Evolutionary conservation across 2,888 invertebrate genomes (phyloP).

Genomic region (Melikaiella ostensackeni): DNA sequence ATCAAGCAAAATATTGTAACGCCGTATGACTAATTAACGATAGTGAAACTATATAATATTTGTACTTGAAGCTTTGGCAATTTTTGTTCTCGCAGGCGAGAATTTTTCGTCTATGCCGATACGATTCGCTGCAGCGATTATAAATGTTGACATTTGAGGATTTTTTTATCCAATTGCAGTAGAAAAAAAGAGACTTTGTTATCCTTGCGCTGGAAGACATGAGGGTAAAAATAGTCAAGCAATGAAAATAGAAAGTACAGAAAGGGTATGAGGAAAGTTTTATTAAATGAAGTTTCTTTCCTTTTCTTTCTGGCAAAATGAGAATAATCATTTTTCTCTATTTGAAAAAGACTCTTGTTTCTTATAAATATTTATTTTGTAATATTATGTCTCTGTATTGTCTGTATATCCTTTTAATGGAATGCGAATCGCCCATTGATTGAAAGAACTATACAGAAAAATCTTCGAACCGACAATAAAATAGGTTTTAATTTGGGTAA

Average conservation of each 20-base stretch:
- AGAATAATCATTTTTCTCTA: not conserved
- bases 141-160: conserved; percentile 15
- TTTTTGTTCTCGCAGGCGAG: conserved; percentile 37
- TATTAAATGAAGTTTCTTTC: not conserved
- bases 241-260: not conserved
- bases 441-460: not conserved
- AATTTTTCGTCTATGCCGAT: conserved; percentile 2
- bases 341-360: not conserved
- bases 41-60: conserved; percentile 33
- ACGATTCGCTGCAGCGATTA: conserved; percentile 18
- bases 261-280: not conserved
- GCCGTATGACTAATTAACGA: conserved; percentile 12
- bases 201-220: conserved; percentile 13
- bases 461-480: conserved; percentile 5
- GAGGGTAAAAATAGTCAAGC: conserved; percentile 10
- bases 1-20: conserved; percentile 4
- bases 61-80: conserved; percentile 17
- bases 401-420: not conserved
- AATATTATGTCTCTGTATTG: not conserved
- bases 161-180: conserved; percentile 12
- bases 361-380: not conserved
- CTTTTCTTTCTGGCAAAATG: not conserved
- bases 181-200: conserved; percentile 4
- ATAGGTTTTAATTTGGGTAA: not conserved
- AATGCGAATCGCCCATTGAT: conserved; percentile 17